A percentile compares a stretch with the other conserved stretches of the same genome.
These are phyloP conservation scores for Embidobia sp. DNA, from an alignment of 2,888 invertebrate species.

Conservation along the genomic window DNA sequence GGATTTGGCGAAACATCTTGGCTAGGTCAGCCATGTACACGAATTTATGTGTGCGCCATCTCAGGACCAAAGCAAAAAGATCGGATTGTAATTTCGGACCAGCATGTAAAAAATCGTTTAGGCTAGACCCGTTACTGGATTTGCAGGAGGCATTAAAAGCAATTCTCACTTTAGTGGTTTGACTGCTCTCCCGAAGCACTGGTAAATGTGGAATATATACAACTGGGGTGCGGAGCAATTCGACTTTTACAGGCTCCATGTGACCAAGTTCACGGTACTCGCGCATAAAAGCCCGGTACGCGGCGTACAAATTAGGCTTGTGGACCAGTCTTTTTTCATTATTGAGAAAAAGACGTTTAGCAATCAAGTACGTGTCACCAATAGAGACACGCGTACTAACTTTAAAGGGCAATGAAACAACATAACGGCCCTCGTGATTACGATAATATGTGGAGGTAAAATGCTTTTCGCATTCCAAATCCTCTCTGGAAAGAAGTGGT, in stretches of 20 bases:
- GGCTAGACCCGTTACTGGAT: not conserved
- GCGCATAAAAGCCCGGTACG: slow-evolving; percentile 56
- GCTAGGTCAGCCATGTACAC: not conserved
- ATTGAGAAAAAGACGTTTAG: not conserved
- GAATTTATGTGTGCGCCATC: not conserved
- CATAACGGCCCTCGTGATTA: not conserved
- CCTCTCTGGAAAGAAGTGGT: not conserved
- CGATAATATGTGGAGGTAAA: not conserved
- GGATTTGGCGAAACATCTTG: slow-evolving; percentile 1
- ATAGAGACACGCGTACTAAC: not conserved
- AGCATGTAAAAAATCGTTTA: not conserved
- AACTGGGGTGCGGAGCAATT: too few species aligned
- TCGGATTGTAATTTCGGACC: not conserved
- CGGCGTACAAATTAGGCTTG: slow-evolving; percentile 55
- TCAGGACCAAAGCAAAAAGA: not conserved
- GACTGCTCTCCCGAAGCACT: slow-evolving; percentile 30
- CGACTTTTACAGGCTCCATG: not conserved
- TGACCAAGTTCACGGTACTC: not conserved
- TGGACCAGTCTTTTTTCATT: slow-evolving; percentile 32
- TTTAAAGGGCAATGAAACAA: slow-evolving; percentile 12
- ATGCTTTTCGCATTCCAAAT: not conserved
- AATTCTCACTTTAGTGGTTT: slow-evolving; percentile 4
- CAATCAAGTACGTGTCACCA: not conserved
- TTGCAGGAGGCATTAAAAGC: slow-evolving; percentile 51
- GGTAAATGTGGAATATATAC: slow-evolving; percentile 45